Percentiles rank a stretch among this genome's conserved stretches.
Evolutionary conservation across 2,113 vertebrate species (phyloP).

Genomic region (Chionis minor): DNA sequence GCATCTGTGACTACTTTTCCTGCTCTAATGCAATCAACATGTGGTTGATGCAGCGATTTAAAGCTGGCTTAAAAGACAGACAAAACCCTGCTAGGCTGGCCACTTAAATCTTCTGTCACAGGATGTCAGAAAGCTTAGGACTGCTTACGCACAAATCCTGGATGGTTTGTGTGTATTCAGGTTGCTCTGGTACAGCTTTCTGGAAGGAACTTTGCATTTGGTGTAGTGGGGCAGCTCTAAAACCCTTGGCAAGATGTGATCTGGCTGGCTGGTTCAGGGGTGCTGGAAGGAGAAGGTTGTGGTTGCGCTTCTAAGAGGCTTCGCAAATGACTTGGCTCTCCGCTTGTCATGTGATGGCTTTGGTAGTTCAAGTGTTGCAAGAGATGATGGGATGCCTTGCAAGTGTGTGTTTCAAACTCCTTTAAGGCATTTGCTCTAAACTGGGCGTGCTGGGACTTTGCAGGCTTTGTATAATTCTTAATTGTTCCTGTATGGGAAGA

Average conservation of each 20-base stretch:
- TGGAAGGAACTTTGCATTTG: not conserved
- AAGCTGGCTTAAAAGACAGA: not conserved
- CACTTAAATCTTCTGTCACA: too few species aligned
- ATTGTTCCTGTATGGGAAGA: not conserved
- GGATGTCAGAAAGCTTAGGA: not conserved
- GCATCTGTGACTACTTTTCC: not conserved
- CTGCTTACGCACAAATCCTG: not conserved
- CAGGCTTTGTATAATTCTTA: not conserved
- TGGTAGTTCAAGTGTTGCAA: not conserved
- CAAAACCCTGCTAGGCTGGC: not conserved
- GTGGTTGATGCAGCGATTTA: not conserved
- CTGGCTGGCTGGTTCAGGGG: not conserved
- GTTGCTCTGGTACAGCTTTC: not conserved
- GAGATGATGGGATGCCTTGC: not conserved
- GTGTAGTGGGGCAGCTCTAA: not conserved
- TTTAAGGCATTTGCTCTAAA: not conserved
- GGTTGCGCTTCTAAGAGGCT: not conserved
- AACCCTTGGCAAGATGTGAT: accelerated
- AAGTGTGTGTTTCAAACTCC: not conserved
- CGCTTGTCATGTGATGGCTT: not conserved
- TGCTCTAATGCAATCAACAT: not conserved
- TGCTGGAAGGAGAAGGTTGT: not conserved
- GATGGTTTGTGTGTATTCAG: not conserved
- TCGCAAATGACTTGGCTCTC: not conserved
- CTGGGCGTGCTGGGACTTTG: not conserved